Conservation (phyloP, 2,113 vertebrate species). For the Daphoenositta chrysoptera region DNA sequence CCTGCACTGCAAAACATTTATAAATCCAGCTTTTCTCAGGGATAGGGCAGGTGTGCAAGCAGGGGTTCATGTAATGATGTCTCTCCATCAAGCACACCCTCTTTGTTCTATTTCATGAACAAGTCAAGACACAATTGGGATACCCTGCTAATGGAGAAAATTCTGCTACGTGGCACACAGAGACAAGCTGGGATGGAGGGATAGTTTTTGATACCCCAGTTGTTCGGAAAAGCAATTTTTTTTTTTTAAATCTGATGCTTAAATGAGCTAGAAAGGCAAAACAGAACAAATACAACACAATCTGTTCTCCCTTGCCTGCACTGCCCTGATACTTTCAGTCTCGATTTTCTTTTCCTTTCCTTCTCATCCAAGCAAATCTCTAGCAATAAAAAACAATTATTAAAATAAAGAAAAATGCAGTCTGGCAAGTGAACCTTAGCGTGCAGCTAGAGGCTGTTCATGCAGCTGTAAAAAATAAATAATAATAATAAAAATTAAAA, state of each 20-base stretch:
- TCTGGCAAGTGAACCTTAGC: neutral
- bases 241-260: neutral
- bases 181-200: fast-evolving
- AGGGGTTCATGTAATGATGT: fast-evolving
- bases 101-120: neutral
- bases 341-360: constrained; percentile 1
- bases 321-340: neutral
- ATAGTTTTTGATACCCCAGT: neutral
- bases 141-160: neutral
- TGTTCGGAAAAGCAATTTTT: neutral
- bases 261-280: neutral
- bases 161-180: neutral
- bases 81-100: neutral
- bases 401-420: neutral
- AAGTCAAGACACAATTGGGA: neutral
- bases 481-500: neutral
- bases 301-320: neutral
- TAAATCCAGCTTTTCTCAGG: neutral
- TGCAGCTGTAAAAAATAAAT: neutral
- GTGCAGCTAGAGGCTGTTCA: neutral
- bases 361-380: neutral
- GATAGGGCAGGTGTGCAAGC: neutral
- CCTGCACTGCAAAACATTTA: neutral
- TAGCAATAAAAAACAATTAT: neutral
- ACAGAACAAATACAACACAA: neutral